phyloP scores from a whole-genome alignment of 1,140 invertebrate species.

The Parasteatoda tepidariorum region DNA sequence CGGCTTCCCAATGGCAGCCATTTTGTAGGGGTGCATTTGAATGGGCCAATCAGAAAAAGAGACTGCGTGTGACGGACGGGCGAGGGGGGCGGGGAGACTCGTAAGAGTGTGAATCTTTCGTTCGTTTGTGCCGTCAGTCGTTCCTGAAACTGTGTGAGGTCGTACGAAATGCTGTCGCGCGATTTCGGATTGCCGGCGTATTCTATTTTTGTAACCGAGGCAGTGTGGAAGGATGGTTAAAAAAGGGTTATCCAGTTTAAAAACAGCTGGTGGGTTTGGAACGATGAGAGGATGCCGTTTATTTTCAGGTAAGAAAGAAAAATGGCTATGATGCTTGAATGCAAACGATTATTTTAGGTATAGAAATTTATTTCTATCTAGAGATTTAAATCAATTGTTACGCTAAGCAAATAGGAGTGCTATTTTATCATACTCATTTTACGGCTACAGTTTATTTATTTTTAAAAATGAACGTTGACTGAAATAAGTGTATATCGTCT shows the following conservation, averaged over 20 bases:
- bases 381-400: too few species aligned
- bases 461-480: too few species aligned
- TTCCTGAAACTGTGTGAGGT: background rate
- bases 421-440: too few species aligned
- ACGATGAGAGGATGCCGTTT: background rate
- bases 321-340: too few species aligned
- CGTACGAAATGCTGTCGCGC: background rate
- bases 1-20: background rate
- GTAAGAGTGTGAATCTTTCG: background rate
- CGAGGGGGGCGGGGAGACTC: background rate
- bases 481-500: too few species aligned
- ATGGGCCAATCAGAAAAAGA: background rate
- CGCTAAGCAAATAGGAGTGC: too few species aligned
- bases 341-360: too few species aligned
- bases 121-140: too few species aligned
- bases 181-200: background rate
- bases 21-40: background rate
- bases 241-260: background rate
- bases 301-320: background rate
- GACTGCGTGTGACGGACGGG: background rate
- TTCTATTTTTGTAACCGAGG: background rate
- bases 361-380: too few species aligned
- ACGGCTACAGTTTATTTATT: too few species aligned
- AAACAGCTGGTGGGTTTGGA: background rate
- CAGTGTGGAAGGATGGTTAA: background rate